Evolutionary conservation across 1,140 invertebrate genomes (phyloP), one percentile per base, ranked within the genome.

Genomic region (Saccostrea glomerata): DNA sequence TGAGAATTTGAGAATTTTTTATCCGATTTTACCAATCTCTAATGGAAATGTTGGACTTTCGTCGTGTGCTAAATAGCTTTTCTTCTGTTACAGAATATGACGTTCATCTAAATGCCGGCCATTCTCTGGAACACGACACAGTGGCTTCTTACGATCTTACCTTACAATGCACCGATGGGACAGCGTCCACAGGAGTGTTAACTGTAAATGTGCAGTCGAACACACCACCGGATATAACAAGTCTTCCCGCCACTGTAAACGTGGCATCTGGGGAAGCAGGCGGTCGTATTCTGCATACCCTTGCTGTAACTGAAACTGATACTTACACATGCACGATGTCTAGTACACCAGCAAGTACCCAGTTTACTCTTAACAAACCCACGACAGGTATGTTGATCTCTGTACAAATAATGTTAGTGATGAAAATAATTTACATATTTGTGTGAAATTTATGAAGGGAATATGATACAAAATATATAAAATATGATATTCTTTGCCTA

Each of bases 291-390:
- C 6, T 87, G 6, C 66, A 89, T 66, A 70, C 30, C 25, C 58
- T 89, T 12, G 40, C 36, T 20, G 86, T 89, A 4, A 47, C 89
- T 30, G 89, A 89, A 82, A 56, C 54, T 23, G 84, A 89, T 70
- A 25, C 66, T 4, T 82, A 63, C 66, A 83, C 73, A 9, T 89
- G 89, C 36, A 86, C 70, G 3, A 70, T 55, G 83, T 85, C 70
- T 5, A 47, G 36, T 13, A 30, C 83, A 25, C 86, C 89, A 15
- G 54, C 36, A 15, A 63, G 54, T 25, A 20, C 47, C 4, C 15
- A 23, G 13, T 85, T 85, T 30, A 56, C 56, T 12, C 30, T 85
- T 6, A 63, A 36, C 23, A 30, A 60, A 13, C 15, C 36, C 9
- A 17, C 40, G 55, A 12, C 82, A 83, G 47, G 82, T 83, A 83